These are phyloP conservation scores for Eilema sororculum DNA, from an alignment of 2,888 invertebrate genomes.

Conservation along the genomic window DNA sequence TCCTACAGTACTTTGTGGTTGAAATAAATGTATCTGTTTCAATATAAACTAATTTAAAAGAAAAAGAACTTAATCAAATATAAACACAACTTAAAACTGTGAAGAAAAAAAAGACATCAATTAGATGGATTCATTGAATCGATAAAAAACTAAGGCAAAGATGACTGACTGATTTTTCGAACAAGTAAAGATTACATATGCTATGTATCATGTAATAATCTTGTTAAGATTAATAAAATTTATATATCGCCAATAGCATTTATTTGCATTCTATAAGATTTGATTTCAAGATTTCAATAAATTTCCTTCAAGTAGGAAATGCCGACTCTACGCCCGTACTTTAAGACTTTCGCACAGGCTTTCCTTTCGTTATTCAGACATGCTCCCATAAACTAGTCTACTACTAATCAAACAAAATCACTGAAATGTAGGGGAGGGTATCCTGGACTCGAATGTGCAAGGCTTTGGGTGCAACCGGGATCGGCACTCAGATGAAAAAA, in stretches of 20 bases:
- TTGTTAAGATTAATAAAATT: neutral
- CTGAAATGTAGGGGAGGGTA: neutral
- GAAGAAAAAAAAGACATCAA: neutral
- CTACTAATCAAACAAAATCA: too few species aligned
- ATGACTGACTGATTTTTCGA: neutral
- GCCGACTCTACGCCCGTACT: neutral
- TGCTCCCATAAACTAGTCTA: too few species aligned
- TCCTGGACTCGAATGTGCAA: neutral
- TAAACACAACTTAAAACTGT: neutral
- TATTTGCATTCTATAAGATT: neutral
- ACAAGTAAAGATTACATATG: neutral
- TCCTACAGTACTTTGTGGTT: neutral
- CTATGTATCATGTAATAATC: too few species aligned
- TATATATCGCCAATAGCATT: neutral
- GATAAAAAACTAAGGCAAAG: neutral
- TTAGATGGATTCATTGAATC: neutral
- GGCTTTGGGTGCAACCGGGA: neutral
- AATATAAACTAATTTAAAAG: neutral
- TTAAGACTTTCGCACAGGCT: too few species aligned
- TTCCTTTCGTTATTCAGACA: too few species aligned
- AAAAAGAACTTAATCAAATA: neutral
- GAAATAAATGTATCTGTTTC: neutral
- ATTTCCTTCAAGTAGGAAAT: neutral
- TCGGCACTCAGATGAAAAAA: neutral
- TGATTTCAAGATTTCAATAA: neutral